Percentiles rank a stretch among this genome's conserved stretches.
phyloP scores from a whole-genome alignment of 2,797 vertebrate species.

The Melanotaenia maccullochi region DNA sequence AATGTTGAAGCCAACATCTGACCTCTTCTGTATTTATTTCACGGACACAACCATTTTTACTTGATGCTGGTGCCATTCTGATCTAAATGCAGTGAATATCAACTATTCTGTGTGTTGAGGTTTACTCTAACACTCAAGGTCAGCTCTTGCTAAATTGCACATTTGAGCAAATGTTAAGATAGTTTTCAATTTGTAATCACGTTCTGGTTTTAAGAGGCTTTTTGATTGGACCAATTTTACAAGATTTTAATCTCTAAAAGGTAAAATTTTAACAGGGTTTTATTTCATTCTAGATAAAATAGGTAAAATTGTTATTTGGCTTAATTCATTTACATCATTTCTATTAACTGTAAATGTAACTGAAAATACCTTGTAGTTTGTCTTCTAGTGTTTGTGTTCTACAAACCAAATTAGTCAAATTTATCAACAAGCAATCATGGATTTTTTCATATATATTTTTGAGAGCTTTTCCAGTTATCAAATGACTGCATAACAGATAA shows the following conservation, averaged over 20 bases:
- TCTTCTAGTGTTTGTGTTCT: neutral
- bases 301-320: neutral
- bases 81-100: neutral
- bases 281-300: constrained; percentile 2
- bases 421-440: neutral
- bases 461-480: neutral
- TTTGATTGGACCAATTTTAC: too few relatives aligned
- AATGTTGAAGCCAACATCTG: constrained; percentile 20
- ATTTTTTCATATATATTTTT: neutral
- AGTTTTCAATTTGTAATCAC: neutral
- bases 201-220: neutral
- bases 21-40: constrained; percentile 6
- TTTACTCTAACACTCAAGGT: neutral
- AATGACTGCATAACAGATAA: neutral
- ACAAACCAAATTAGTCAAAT: neutral
- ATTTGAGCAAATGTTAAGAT: constrained; percentile 7
- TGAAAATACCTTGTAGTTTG: neutral
- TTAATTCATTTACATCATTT: constrained; percentile 7
- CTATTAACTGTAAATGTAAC: neutral
- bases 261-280: neutral
- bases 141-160: neutral
- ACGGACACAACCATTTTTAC: neutral
- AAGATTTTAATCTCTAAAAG: too few relatives aligned
- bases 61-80: neutral
- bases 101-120: too few relatives aligned